Evolutionary conservation across 2,113 vertebrate species (phyloP), one percentile per base, ranked within the genome.

Genomic region (Dicrurus megarhynchus): DNA sequence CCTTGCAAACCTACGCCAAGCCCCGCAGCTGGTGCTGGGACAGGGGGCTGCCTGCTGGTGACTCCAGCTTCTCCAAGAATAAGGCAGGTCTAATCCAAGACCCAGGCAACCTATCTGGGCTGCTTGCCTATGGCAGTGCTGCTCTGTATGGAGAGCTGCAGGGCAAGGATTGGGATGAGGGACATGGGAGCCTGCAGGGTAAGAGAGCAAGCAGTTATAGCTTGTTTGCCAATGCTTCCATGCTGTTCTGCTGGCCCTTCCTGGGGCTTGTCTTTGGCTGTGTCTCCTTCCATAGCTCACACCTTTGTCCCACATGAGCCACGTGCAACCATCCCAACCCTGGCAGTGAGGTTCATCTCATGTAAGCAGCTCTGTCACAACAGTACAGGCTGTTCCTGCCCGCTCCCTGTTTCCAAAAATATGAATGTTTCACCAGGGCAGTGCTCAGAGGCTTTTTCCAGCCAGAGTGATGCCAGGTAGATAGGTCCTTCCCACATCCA

Each of bases 291-390:
- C 69, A 79, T 49, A 84, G 61, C 80, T 93, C 65, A 82, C n/a
- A 84, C 32, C 47, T 60, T 70, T 39, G 59, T 42, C 35, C 61
- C 13, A 1, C 16, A 24, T 0, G 1, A 93, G 64, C 52, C 77
- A 73, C 2, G 0, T 71, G 76, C 65, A 86, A 44, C 32, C 9
- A 2, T 47, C 76, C 41, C 88, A 75, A 11, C 20, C 24, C 64
- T 44, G 47, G 56, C 64, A 84, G 22, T n/a, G 53, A 91, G 46
- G 46, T 76, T 95, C 24, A 7, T 69, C 84, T 89, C 24, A 0
- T 67, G 63, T 55, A 91, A 91, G 49, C 77, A 79, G 32, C 46
- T 93, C 95, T 94, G 82, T 78, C 28, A 33, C 79, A 96, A 87
- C 32, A 90, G 30, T 16, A 27, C 59, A 76, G 63, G 50, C 41